Base-by-base conservation (phyloP, 1,140 invertebrate genomes). In the Ceratoteleas bidentatus region DNA sequence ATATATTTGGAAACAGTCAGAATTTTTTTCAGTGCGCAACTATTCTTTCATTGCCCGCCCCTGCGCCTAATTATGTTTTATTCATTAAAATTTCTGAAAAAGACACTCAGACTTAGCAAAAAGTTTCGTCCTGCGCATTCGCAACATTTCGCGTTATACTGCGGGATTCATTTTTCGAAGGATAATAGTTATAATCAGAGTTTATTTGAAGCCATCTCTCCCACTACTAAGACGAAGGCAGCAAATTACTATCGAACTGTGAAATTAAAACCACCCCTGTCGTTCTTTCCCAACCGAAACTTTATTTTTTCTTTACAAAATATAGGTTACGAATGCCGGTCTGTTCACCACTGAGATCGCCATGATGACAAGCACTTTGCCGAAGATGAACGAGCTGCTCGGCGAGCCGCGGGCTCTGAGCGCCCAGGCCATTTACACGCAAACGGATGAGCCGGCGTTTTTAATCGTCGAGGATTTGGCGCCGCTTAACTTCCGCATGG, bases 381-480 rank as follows among this genome's bases (percentile, higher is more conserved):
- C 43, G 33, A 89, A 90, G 61, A 91, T 91, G 90, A 89, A 88
- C 43, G 49, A 84, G 9, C 1, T 89, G 11, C 56, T 90, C n/a
- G 82, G 53, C 3, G 45, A 60, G 8, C 68, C 78, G 6, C 52
- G 49, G n/a, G 77, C 53, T 16, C 24, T 92, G 0, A 73, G 84
- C 40, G 90, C 85, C 0, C 86, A 83, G 53, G 81, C 83, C 32
- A 61, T 89, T 2, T 89, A 90, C 57, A 81, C 85, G 6, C 86
- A 88, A 56, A 50, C 79, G 6, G 83, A 87, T 54, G 84, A 91
- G 78, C 88, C 92, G 7, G 60, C 86, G 7, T 79, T 92, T 10
- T 83, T 93, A 16, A 87, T 93, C 6, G 74, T 93, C 4, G 92
- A 93, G 76, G 93, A 94, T 85, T 86, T 94, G 14, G 84, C 89